phyloP scores from a whole-genome alignment of 2,888 invertebrate genomes.

The Caenorhabditis japonica region DNA sequence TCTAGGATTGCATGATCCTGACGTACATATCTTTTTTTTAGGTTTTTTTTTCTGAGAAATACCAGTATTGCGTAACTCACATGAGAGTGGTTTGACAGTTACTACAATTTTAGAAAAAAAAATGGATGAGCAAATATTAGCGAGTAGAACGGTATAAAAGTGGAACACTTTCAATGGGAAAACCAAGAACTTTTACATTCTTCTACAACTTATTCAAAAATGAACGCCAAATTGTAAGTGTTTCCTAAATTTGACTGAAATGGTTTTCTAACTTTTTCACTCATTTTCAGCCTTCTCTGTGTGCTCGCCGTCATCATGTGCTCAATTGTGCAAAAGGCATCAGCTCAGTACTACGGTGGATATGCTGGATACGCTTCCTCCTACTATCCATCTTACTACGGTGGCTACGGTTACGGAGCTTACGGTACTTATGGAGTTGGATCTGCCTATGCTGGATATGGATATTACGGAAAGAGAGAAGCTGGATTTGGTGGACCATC shows the following conservation, averaged over 20 bases:
- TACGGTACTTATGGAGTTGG: constrained; percentile 37
- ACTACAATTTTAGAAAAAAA: too few relatives aligned
- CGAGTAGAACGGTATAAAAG: constrained; percentile 17
- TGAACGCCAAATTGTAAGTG: constrained; percentile 37
- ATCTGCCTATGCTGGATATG: constrained; percentile 42
- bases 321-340: constrained; percentile 40
- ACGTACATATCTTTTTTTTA: too few relatives aligned
- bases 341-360: constrained; percentile 40
- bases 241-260: not conserved
- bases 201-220: constrained; percentile 16
- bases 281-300: constrained; percentile 30
- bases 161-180: not conserved
- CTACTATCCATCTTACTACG: constrained; percentile 27
- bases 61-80: too few relatives aligned
- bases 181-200: constrained; percentile 14
- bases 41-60: too few relatives aligned
- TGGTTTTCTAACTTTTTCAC: not conserved
- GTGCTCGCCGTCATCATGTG: constrained; percentile 37
- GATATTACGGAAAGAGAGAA: constrained; percentile 46
- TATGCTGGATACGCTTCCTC: constrained; percentile 38
- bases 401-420: constrained; percentile 33
- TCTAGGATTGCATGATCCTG: not conserved
- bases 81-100: constrained; percentile 2
- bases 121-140: constrained; percentile 2
- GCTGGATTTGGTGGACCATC: constrained; percentile 43